Base-by-base conservation (phyloP, 2,797 vertebrate genomes). In the Pseudopleuronectes americanus region DNA sequence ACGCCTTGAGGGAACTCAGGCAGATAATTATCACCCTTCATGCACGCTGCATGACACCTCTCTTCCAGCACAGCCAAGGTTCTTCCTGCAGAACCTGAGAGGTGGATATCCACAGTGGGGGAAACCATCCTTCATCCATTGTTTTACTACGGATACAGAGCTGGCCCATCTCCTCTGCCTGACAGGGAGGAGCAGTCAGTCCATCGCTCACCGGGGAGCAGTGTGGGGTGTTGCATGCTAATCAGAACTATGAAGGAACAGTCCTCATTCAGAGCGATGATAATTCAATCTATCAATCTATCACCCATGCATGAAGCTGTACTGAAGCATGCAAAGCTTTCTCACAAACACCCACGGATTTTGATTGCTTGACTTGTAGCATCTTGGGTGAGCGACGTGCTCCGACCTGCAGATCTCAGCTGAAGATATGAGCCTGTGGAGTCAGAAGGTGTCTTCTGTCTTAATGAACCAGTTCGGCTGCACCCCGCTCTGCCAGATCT, bases 1-100 rank as follows among this genome's bases (percentile, higher is more conserved):
- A 68, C 85, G 80, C 83, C 84, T 80, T 62, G 78, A 84, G 83
- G 81, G 88, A 87, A 88, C 77, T 84, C 67, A 71, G 88, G 88
- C 87, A 85, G 90, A 89, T 90, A 90, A 92, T 92, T 90, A 91
- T 90, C 76, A 88, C 79, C 84, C 87, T 89, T 87, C 85, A 87
- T 36, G 54, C 76, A 64, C 60, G 59, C 81, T 1, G 26, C 52
- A 69, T 84, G 80, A 85, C 91, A 90, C 77, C 52, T 75, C 68
- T 41, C 69, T 77, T 76, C 70, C 51, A 71, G 74, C 68, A n/a
- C 36, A 82, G 68, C 70, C 75, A 58, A 64, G 69, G 64, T 80
- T 76, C 66, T 74, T 69, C 49, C 55, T 58, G 64, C 43, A 77
- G 67, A 82, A 77, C 54, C 61, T 58, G 68, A 77, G 74, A 67